Base-by-base conservation (phyloP, 2,888 invertebrate genomes). In the Tiliacea aurago region DNA sequence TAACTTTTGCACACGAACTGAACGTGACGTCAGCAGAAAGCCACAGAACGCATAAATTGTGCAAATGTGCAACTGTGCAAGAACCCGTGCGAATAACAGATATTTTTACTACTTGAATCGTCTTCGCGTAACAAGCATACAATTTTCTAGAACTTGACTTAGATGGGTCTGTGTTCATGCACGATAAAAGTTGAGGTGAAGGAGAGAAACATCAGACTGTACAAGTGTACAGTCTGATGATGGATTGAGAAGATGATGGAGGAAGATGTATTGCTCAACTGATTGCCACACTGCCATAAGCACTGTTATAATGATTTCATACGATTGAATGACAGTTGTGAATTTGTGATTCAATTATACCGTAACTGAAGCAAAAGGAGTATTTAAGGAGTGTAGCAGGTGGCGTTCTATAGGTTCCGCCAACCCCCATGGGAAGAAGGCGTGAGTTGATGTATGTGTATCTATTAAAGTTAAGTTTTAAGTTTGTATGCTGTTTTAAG, bases 21-120 rank as follows among this genome's bases (percentile, higher is more conserved):
- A 28, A 28, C 28, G 33, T 71, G 55, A 64, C 63, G 66, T 70
- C 80, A 65, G 80, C 80, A 55, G 58, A 66, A 55, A 59, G 37
- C 66, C 71, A 59, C 65, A 55, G 56, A 59, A 79, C 73, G 68
- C 84, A 70, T 83, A 63, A 63, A 83, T 72, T 80, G 78, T 63
- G 77, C 65, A 69, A 78, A 75, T 68, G 68, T 81, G 78, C 69
- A 70, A 67, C 63, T 51, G 53, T 65, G 73, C 69, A 69, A 47
- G 80, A 65, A 62, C 55, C 69, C 47, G 76, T 47, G 49, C 33
- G 37, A 70, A 83, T 51, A 70, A 56, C 51, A 67, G 5, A 63
- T 70, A 83, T 73, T 80, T 79, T 56, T 63, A 72, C 28, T 6
- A 37, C 13, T 37, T n/a, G 43, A n/a, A 33, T n/a, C n/a, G 37